phyloP scores from a whole-genome alignment of 2,888 invertebrate genomes.

The Eupithecia tripunctaria region DNA sequence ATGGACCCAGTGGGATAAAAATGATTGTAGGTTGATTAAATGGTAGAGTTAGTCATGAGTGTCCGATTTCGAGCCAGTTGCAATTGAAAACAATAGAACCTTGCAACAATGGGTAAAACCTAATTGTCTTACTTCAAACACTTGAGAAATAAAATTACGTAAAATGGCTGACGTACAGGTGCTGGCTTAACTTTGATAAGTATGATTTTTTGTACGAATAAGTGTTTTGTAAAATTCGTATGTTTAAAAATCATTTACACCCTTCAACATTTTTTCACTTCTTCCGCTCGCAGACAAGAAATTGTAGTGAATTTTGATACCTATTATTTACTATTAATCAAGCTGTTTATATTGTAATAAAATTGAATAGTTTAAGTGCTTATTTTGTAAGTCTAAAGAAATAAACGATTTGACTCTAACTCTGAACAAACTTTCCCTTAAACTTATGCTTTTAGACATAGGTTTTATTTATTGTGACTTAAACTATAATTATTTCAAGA shows the following conservation, averaged over 20 bases:
- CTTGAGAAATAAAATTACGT: constrained; percentile 10
- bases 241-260: background rate
- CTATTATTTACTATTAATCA: too few species aligned
- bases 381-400: too few species aligned
- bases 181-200: background rate
- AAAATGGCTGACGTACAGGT: constrained; percentile 13
- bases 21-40: background rate
- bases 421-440: too few species aligned
- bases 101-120: constrained; percentile 14
- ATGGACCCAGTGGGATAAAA: background rate
- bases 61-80: constrained; percentile 10
- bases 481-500: too few species aligned
- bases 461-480: too few species aligned
- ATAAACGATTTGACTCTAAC: too few species aligned
- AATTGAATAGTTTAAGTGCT: too few species aligned
- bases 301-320: too few species aligned
- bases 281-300: too few species aligned
- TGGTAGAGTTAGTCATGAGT: background rate
- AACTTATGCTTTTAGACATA: too few species aligned
- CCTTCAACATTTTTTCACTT: too few species aligned
- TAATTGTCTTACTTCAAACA: constrained; percentile 21
- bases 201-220: background rate
- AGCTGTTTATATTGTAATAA: too few species aligned
- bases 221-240: background rate
- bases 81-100: constrained; percentile 19